Percentiles rank a stretch among this genome's conserved stretches.
Conservation (phyloP, 2,113 vertebrate genomes). For the Synodontis membranacea region DNA sequence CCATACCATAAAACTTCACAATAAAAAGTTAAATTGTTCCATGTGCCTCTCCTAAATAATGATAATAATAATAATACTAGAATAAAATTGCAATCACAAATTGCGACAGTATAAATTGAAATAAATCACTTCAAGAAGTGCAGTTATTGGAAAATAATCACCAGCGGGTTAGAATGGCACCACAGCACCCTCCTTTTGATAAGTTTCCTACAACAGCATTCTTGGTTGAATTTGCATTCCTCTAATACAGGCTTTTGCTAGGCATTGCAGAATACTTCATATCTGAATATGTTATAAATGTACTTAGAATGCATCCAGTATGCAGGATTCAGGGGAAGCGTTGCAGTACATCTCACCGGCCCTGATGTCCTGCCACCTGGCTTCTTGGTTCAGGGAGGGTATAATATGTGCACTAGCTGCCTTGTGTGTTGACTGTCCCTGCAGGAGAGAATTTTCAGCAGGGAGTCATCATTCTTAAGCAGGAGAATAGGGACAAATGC, state of each 20-base stretch:
- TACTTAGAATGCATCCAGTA: background rate
- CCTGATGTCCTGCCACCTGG: background rate
- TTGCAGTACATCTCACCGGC: background rate
- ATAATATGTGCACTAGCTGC: slow-evolving; percentile 10
- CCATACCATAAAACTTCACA: background rate
- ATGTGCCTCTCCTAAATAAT: background rate
- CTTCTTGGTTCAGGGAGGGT: background rate
- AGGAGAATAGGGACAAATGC: slow-evolving; percentile 15
- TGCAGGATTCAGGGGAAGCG: background rate
- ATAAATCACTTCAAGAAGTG: background rate
- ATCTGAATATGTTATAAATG: background rate
- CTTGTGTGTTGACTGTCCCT: slow-evolving; percentile 27
- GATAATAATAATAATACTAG: too few species aligned
- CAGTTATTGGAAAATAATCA: background rate
- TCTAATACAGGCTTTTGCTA: background rate
- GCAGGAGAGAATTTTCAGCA: slow-evolving; percentile 23
- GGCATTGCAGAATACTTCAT: background rate
- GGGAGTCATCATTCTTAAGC: slow-evolving; percentile 41
- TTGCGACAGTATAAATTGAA: background rate
- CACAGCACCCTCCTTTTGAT: background rate
- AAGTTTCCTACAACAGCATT: background rate
- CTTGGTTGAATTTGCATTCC: background rate
- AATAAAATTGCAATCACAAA: background rate
- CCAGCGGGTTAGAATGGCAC: background rate
- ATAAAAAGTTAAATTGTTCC: background rate